Base-by-base conservation (phyloP, 2,888 invertebrate genomes). In the Ophion slaviceki region DNA sequence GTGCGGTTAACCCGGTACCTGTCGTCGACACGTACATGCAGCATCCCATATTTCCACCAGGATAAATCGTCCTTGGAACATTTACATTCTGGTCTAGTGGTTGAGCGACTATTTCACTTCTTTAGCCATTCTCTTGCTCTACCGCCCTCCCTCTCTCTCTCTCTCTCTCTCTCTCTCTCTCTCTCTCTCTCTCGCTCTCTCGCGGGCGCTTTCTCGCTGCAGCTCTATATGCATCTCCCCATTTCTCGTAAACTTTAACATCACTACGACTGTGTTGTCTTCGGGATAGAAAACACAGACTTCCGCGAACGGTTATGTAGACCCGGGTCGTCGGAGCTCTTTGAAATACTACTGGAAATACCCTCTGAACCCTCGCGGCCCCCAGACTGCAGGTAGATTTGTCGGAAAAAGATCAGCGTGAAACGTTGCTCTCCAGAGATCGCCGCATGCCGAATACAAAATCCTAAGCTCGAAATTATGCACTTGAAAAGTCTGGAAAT, bases 1-100 rank as follows among this genome's bases (percentile, higher is more conserved):
- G 79, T 82, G 85, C 67, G 80, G 83, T 86, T 80, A 76, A 78
- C 76, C 53, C 75, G 64, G 78, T 70, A 82, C 79, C 85, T 87
- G 87, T 85, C 82, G 82, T 82, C 83, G 87, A 86, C 87, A 86
- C 85, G 84, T 87, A 87, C 87, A 87, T 85, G 87, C 81, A 74
- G 74, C 77, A 70, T 75, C 75, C 47, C 75, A 77, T 83, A 82
- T 82, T 82, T 77, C 67, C 85, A 77, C 71, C 80, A 80, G 85
- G 87, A 86, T 87, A 86, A 86, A 87, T 87, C 86, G 84, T 82
- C 80, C 80, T 85, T 81, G 68, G 83, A 81, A 86, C 85, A 87
- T 87, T 87, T 86, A 85, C 86, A 87, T 87, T 85, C 84, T 81
- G 80, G 64, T 83, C 83, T 84, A 78, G 81, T 61, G 81, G 79